Base-by-base conservation (phyloP, 2,113 vertebrate genomes). In the Hyperopisus bebe region DNA sequence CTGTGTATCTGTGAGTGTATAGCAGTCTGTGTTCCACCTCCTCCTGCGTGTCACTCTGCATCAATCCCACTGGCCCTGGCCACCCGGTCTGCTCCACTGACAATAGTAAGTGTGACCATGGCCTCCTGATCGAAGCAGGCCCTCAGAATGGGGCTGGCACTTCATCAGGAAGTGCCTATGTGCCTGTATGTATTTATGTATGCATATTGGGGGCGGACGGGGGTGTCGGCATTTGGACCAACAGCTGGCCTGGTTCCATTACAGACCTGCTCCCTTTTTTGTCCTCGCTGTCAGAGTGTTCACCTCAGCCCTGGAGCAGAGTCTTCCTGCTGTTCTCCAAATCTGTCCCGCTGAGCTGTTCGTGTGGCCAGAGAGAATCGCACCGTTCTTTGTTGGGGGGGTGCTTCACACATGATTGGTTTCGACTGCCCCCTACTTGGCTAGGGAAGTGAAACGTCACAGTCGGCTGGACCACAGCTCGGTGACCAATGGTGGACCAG, bases 231-330 rank as follows among this genome's bases (percentile, higher is more conserved):
- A 92, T 94, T 94, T 94, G 92, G 92, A 92, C 93, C 90, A 93
- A 94, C 95, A 95, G 94, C 95, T 95, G 95, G 89, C 88, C 55
- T n/a, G 15, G 21, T 91, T 91, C 92, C 90, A 91, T 89, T 80
- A 90, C 90, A 93, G 94, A 94, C 91, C 92, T 93, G 94, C 91
- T 93, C 89, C 35, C 13, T 93, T 95, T 95, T 92, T 95, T 90
- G 82, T 55, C 1, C 88, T 48, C 39, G 35, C 35, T 80, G 74
- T 80, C 74, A 80, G 70, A 39, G 17, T 80, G 31, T 80, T 80
- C 70, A 77, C 74, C 74, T 42, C 94, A 93, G 94, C 92, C 94
- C 86, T 62, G 0, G 51, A 93, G 94, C 93, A 92, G 93, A 94
- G 93, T 94, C 92, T 93, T 91, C 92, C 93, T 47, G 15, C 89